Evolutionary conservation across 2,113 vertebrate species (phyloP).

Genomic region (Corapipo altera): DNA sequence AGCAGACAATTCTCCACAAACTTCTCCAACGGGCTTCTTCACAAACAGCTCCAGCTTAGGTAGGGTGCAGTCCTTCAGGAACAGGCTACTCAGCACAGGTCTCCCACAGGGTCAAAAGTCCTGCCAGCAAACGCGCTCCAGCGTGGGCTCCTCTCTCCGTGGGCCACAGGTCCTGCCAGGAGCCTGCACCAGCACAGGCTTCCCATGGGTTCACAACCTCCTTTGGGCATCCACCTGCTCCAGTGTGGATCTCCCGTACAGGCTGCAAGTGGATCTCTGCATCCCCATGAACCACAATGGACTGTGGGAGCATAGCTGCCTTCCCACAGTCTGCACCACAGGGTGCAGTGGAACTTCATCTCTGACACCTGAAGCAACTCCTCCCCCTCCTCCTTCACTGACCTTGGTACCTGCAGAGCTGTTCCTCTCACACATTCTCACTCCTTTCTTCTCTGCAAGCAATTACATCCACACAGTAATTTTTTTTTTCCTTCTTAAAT

Average conservation of each 20-base stretch:
- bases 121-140: neutral
- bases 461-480: neutral
- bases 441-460: neutral
- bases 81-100: neutral
- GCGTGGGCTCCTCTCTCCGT: neutral
- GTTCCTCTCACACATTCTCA: neutral
- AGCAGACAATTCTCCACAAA: neutral
- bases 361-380: neutral
- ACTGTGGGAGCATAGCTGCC: neutral
- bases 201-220: neutral
- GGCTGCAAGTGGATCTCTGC: neutral
- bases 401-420: neutral
- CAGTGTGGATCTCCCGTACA: neutral
- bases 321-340: neutral
- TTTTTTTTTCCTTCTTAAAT: neutral
- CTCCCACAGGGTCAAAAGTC: neutral
- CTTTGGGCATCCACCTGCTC: neutral
- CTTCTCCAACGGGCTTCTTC: neutral
- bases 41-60: neutral
- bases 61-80: neutral
- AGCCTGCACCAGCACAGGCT: neutral
- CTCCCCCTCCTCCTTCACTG: neutral
- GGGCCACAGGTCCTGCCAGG: neutral
- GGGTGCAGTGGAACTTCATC: neutral
- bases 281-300: accelerated